phyloP scores from a whole-genome alignment of 1,140 invertebrate species.

The Conus ventricosus region DNA sequence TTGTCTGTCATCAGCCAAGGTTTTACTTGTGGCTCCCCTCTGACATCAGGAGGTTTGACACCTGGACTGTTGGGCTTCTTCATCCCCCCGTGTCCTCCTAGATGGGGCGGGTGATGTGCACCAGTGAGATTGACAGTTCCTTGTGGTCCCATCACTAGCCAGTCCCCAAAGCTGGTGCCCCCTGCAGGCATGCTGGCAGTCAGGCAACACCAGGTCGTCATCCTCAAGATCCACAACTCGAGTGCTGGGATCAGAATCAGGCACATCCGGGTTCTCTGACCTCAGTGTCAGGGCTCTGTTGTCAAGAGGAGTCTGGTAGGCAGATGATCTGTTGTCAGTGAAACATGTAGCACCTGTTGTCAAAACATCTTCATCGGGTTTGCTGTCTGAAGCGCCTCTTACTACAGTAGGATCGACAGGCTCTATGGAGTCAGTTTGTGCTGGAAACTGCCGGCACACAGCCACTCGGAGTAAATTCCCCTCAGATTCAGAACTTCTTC shows the following conservation, averaged over 20 bases:
- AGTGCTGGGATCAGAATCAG: not conserved
- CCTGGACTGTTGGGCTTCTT: not conserved
- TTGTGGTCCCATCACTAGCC: not conserved
- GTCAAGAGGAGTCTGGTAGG: not conserved
- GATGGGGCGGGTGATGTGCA: not conserved
- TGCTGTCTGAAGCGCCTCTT: not conserved
- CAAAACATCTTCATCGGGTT: not conserved
- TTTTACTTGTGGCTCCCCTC: not conserved
- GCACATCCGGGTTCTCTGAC: not conserved
- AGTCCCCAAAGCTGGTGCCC: not conserved
- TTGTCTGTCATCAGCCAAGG: not conserved
- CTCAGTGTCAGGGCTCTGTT: not conserved
- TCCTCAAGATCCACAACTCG: not conserved
- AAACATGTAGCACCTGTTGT: too few relatives aligned
- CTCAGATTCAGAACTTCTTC: not conserved
- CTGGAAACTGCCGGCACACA: not conserved
- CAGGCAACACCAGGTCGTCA: conserved; percentile 2
- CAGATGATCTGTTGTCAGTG: too few relatives aligned
- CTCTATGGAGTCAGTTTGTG: not conserved
- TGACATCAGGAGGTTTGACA: not conserved
- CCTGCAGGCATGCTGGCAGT: conserved; percentile 22
- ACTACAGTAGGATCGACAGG: not conserved
- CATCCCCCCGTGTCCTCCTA: not conserved
- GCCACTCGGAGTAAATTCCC: not conserved
- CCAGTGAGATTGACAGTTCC: not conserved